Conservation (phyloP, 2,888 invertebrate genomes). For the Chrysolina haemoptera region DNA sequence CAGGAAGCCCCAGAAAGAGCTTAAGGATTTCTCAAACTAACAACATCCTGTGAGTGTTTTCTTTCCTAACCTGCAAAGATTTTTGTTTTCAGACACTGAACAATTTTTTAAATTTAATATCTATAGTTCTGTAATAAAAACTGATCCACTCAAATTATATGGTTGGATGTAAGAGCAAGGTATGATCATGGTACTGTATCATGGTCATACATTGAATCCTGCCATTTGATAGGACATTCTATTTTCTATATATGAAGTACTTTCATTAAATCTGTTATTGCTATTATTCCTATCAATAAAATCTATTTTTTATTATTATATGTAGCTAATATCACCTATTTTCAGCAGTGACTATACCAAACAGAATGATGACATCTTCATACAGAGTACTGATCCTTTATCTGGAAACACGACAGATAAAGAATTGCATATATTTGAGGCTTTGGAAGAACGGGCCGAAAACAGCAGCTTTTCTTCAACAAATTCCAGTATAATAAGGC, state of each 20-base stretch:
- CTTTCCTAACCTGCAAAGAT: not conserved
- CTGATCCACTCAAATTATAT: too few relatives aligned
- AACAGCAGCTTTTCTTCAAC: constrained; percentile 78
- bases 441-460: constrained; percentile 83
- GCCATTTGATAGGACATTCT: too few relatives aligned
- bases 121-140: too few relatives aligned
- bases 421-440: constrained; percentile 84
- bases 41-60: constrained; percentile 14
- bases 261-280: too few relatives aligned
- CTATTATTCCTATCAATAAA: too few relatives aligned
- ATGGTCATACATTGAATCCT: too few relatives aligned
- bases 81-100: too few relatives aligned
- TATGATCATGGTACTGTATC: too few relatives aligned
- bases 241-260: too few relatives aligned
- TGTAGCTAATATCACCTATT: not conserved
- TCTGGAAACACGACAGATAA: constrained; percentile 64
- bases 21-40: constrained; percentile 16
- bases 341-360: not conserved
- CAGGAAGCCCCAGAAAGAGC: constrained; percentile 27
- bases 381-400: not conserved
- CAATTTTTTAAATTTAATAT: too few relatives aligned
- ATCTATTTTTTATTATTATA: too few relatives aligned
- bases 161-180: too few relatives aligned
- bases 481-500: constrained; percentile 64
- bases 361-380: not conserved